These are phyloP conservation scores for Hydropsyche betteni DNA, from an alignment of 2,888 invertebrate genomes.

Conservation along the genomic window DNA sequence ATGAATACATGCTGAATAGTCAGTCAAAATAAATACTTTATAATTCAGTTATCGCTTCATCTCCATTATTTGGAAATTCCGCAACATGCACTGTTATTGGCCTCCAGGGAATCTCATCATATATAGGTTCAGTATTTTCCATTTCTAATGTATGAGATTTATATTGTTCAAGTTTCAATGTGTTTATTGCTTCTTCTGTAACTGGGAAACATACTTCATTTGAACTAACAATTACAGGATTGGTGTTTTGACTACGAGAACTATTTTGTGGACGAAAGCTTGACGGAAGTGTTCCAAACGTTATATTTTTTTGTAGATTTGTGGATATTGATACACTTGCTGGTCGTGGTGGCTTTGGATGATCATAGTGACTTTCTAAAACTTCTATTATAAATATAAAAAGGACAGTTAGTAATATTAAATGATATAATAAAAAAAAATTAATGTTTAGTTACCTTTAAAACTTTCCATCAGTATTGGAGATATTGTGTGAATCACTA, in stretches of 20 bases:
- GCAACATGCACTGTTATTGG: conserved; percentile 64
- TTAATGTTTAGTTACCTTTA: conserved; percentile 59
- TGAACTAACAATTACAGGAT: conserved; percentile 52
- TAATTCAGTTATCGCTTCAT: conserved; percentile 65
- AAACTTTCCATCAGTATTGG: conserved; percentile 69
- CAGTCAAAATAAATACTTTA: conserved; percentile 23
- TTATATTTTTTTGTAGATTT: not conserved
- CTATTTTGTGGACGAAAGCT: conserved; percentile 39
- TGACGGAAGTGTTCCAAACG: conserved; percentile 36
- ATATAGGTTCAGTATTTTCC: conserved; percentile 67
- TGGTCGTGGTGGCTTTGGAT: conserved; percentile 59
- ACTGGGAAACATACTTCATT: conserved; percentile 55
- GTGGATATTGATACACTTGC: conserved; percentile 36
- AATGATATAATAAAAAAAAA: conserved; percentile 14
- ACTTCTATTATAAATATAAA: conserved; percentile 58
- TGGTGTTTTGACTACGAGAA: conserved; percentile 55
- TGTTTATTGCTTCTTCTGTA: conserved; percentile 61
- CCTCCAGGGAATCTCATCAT: conserved; percentile 73
- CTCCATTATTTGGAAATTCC: conserved; percentile 55
- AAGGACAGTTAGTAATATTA: conserved; percentile 16
- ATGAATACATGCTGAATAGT: too few relatives aligned
- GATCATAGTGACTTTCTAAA: conserved; percentile 72
- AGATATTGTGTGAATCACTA: conserved; percentile 63
- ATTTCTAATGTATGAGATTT: conserved; percentile 54
- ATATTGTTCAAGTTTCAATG: conserved; percentile 63